Conservation (phyloP, 2,113 vertebrate species). For the Gymnobelideus leadbeateri region DNA sequence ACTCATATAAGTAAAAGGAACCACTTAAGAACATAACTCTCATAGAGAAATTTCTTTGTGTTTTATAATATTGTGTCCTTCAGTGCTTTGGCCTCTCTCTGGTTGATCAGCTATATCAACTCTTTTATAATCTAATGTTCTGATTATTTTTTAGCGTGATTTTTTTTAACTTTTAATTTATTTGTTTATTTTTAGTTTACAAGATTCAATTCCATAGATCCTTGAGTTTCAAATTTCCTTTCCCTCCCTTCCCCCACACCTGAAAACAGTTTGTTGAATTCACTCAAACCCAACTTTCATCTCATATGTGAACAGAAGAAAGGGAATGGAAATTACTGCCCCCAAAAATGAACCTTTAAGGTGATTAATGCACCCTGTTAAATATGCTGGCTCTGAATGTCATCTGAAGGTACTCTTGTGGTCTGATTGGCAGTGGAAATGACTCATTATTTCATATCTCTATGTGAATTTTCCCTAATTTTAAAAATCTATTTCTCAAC, state of each 20-base stretch:
- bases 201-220: no score
- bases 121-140: not conserved
- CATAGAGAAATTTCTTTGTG: not conserved
- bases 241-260: no score
- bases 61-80: not conserved
- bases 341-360: not conserved
- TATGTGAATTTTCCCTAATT: slow-evolving; percentile 52
- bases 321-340: not conserved
- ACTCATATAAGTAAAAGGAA: slow-evolving; percentile 1
- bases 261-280: slow-evolving; percentile 47
- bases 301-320: slow-evolving; percentile 30
- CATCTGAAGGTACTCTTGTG: slow-evolving; percentile 51
- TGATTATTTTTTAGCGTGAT: not conserved
- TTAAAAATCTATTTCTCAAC: not conserved
- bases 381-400: slow-evolving; percentile 53
- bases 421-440: slow-evolving; percentile 32
- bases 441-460: slow-evolving; percentile 43
- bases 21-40: not conserved
- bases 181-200: no score
- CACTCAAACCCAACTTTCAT: slow-evolving; percentile 1
- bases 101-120: not conserved
- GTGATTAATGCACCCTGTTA: not conserved
- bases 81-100: not conserved
- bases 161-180: slow-evolving; percentile 33
- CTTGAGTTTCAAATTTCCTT: no score